A percentile compares a stretch with the other conserved stretches of the same genome.
Evolutionary conservation across 2,113 vertebrate species (phyloP).

Genomic region (Colinus virginianus): DNA sequence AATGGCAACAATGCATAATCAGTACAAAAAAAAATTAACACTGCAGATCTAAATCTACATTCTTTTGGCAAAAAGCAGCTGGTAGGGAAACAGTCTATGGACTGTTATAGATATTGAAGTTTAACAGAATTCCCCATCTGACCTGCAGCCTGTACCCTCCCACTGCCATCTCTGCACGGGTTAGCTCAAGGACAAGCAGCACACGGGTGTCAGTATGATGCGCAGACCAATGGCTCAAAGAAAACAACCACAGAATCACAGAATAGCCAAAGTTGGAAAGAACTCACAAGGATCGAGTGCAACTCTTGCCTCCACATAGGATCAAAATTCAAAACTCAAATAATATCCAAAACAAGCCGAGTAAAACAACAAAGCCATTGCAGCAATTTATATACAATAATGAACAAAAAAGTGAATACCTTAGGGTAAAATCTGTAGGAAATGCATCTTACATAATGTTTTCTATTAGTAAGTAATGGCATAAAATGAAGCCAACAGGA

Average conservation of each 20-base stretch:
- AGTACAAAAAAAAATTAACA: not conserved
- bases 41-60: not conserved
- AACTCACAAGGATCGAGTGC: not conserved
- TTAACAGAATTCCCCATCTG: not conserved
- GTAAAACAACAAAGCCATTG: not conserved
- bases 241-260: not conserved
- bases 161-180: not conserved
- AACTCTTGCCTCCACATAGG: not conserved
- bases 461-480: not conserved
- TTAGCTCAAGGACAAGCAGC: not conserved
- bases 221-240: not conserved
- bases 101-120: not conserved
- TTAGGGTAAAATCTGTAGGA: not conserved
- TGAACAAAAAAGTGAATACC: not conserved
- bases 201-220: not conserved
- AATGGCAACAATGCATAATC: not conserved
- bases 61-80: not conserved
- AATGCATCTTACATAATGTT: not conserved
- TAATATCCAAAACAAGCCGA: rapidly evolving
- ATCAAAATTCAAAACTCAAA: not conserved
- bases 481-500: not conserved
- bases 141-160: not conserved
- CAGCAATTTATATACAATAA: not conserved
- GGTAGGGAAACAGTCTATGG: not conserved
- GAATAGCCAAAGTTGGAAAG: not conserved